phyloP scores from a whole-genome alignment of 2,888 invertebrate species.

The Cremastinae sp. region DNA sequence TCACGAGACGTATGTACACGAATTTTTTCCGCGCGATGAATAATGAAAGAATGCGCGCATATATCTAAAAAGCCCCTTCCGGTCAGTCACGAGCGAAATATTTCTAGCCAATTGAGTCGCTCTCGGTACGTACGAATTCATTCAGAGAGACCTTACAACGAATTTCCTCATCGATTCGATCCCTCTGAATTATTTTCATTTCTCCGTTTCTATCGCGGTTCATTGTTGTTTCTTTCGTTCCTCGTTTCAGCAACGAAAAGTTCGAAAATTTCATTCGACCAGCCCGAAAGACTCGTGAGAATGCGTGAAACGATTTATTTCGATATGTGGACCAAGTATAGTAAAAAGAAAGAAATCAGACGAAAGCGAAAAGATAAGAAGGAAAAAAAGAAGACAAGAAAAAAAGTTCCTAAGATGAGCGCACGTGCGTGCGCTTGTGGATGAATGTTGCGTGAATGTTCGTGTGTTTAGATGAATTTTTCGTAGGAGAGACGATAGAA shows the following conservation, averaged over 20 bases:
- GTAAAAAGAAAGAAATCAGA: conserved; percentile 48
- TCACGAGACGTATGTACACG: too few relatives aligned
- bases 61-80: neutral
- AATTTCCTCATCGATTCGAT: too few relatives aligned
- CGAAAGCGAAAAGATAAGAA: neutral
- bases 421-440: conserved; percentile 50
- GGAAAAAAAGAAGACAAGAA: conserved; percentile 29
- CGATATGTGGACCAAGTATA: conserved; percentile 67
- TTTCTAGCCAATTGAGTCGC: too few relatives aligned
- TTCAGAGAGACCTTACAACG: too few relatives aligned
- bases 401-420: conserved; percentile 55
- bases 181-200: too few relatives aligned
- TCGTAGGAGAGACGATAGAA: conserved; percentile 9
- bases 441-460: conserved; percentile 7
- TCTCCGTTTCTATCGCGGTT: too few relatives aligned
- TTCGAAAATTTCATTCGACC: neutral
- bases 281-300: conserved; percentile 4
- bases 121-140: too few relatives aligned
- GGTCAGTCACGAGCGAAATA: neutral
- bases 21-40: too few relatives aligned
- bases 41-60: too few relatives aligned
- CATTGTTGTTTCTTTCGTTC: too few relatives aligned
- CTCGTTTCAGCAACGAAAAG: neutral
- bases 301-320: conserved; percentile 60
- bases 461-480: conserved; percentile 9